Evolutionary conservation across 2,797 vertebrate genomes (phyloP), one percentile per base, ranked within the genome.

Genomic region (Bovichtus variegatus): DNA sequence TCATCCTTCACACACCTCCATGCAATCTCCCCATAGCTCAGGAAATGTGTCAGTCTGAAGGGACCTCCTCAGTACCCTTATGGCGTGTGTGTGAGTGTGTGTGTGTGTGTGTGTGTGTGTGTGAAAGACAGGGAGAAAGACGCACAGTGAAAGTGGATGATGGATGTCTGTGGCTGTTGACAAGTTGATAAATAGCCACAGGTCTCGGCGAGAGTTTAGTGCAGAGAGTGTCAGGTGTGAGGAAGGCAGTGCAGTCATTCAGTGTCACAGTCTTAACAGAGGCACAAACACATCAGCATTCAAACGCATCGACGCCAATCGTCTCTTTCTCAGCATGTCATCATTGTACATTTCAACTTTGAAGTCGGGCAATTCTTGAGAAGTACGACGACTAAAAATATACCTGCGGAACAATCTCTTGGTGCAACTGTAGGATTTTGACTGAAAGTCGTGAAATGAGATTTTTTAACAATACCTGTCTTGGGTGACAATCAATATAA

Each of bases 161-260:
- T 73, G 58, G 84, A 90, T 92, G 73, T 79, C 67, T 78, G 74
- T 87, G 76, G 82, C 74, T 57, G 75, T 76, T 87, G 90, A 89
- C 90, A 86, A 11, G 23, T 73, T 91, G 89, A 93, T 90, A 76
- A 91, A 92, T 90, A 66, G 86, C 77, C 82, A 73, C 71, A 58
- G 75, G 83, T 83, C 69, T 87, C 27, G 3, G 67, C 27, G 16
- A 90, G 81, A 74, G 86, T 85, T 87, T 62, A 71, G 75, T 62
- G 81, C 55, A 71, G 74, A 71, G 65, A 60, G 25, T 79, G 89
- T 86, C 85, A 89, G 80, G 73, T 84, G 68, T 60, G 67, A 76
- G 76, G 55, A 68, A 64, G 64, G 47, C 69, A 1, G 55, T 64
- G 78, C 62, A 69, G 78, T 84, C 84, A 89, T 84, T 89, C 80